These are phyloP conservation scores for Plecturocebus donacophilus DNA, from an alignment of 2,113 vertebrate genomes.

Conservation along the genomic window DNA sequence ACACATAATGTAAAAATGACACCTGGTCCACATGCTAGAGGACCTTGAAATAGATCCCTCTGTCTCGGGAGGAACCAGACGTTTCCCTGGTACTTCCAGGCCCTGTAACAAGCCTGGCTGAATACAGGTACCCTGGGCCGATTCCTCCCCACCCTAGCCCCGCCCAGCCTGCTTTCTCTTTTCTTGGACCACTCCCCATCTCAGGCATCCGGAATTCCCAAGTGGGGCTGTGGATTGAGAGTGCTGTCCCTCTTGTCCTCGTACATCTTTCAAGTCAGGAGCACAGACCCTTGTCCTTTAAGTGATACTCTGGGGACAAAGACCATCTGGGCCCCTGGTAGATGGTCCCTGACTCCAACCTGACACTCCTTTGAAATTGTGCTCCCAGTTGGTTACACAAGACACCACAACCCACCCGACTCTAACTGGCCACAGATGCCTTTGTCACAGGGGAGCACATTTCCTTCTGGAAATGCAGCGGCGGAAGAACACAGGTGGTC, in stretches of 20 bases:
- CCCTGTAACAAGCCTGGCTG: not conserved
- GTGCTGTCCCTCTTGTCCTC: not conserved
- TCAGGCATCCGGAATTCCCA: not conserved
- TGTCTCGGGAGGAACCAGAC: not conserved
- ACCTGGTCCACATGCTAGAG: not conserved
- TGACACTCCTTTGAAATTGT: not conserved
- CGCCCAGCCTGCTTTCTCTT: not conserved
- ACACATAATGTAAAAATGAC: no score
- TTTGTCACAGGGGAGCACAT: not conserved
- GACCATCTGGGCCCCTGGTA: not conserved
- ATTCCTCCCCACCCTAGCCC: not conserved
- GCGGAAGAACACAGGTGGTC: not conserved
- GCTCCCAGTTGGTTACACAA: not conserved
- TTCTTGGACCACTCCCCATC: not conserved
- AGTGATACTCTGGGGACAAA: not conserved
- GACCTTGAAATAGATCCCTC: not conserved
- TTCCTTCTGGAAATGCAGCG: not conserved
- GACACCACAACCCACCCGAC: not conserved
- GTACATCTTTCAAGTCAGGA: not conserved
- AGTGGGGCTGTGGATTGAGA: not conserved
- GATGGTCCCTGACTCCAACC: not conserved
- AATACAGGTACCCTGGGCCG: not conserved
- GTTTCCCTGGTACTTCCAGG: not conserved
- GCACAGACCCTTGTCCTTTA: not conserved
- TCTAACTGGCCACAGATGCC: not conserved